Evolutionary conservation across 2,888 invertebrate genomes (phyloP).

Genomic region (Globia sparganii): DNA sequence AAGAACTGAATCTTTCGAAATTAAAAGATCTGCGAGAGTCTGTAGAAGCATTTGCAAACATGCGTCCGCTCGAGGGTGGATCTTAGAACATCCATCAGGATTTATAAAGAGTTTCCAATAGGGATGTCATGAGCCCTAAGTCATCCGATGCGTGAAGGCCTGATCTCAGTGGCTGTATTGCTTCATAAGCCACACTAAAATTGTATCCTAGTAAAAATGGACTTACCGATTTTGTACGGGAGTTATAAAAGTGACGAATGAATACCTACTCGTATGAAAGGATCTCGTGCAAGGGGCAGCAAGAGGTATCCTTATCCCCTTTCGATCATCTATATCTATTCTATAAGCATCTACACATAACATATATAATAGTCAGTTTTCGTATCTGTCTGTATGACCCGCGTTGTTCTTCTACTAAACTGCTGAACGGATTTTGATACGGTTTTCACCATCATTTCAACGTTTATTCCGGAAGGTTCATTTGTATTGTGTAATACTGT

Average conservation of each 20-base stretch:
- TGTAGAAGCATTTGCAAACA: no score
- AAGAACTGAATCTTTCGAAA: no score
- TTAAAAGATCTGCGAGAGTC: no score
- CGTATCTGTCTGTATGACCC: neutral
- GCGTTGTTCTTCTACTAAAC: neutral
- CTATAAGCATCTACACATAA: no score
- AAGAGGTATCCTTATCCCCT: neutral
- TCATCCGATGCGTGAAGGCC: neutral
- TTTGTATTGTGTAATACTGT: neutral
- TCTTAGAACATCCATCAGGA: neutral
- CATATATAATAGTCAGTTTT: neutral
- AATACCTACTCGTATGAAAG: no score
- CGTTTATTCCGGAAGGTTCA: neutral
- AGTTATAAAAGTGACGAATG: neutral
- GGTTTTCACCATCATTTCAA: neutral
- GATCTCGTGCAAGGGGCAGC: neutral
- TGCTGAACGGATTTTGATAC: neutral
- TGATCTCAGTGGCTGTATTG: neutral
- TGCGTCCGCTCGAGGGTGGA: neutral
- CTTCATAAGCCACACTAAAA: neutral
- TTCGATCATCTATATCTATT: neutral
- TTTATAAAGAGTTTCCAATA: neutral
- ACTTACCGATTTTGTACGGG: neutral
- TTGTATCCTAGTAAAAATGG: neutral
- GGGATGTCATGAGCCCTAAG: neutral